Base-by-base conservation (phyloP, 2,113 vertebrate genomes). In the Physeter macrocephalus region DNA sequence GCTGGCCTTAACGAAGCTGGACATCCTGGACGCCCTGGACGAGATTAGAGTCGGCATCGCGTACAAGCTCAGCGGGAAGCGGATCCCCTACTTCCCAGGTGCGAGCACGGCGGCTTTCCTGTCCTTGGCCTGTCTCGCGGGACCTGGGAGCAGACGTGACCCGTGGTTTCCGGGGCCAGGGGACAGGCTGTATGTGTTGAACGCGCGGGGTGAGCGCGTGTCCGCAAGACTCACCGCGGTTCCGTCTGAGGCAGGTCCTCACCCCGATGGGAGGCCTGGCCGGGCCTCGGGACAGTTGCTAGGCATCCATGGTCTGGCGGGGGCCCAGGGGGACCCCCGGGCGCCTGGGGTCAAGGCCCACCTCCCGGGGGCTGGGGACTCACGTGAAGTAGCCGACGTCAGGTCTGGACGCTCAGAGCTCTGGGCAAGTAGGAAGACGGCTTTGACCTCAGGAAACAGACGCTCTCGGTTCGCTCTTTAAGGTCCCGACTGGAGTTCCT, bases 21-120 rank as follows among this genome's bases (percentile, higher is more conserved):
- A 99, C 98, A 99, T 99, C 98, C 98, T 99, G 81, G 99, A 99
- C 74, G 98, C 99, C 90, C 98, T 99, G 97, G 99, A 99, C 96
- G 99, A 99, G 98, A 99, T 99, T 96, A 99, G 99, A 99, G 99
- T 99, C 0, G 99, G 99, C 66, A 96, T 99, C 52, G 99, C 99
- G 10, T 99, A 99, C 98, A 99, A 99, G 98, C 97, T 99, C 91
- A 99, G 99, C 27, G 99, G 99, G 74, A 99, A 99, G 98, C 99
- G 99, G 98, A 99, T 99, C 93, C 99, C 99, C 0, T 99, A 99
- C 98, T 99, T 99, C 98, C 99, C 99, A 99, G 99, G 99, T 99
- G 98, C 57, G 84, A 61, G 54, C 0, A 0, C 6, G 9, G 10
- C 0, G 0, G 31, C n/a, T 36, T 43, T 31, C 2, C 69, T 13